Evolutionary conservation across 2,888 invertebrate species (phyloP), one percentile per base, ranked within the genome.

Genomic region (Macaria liturata): DNA sequence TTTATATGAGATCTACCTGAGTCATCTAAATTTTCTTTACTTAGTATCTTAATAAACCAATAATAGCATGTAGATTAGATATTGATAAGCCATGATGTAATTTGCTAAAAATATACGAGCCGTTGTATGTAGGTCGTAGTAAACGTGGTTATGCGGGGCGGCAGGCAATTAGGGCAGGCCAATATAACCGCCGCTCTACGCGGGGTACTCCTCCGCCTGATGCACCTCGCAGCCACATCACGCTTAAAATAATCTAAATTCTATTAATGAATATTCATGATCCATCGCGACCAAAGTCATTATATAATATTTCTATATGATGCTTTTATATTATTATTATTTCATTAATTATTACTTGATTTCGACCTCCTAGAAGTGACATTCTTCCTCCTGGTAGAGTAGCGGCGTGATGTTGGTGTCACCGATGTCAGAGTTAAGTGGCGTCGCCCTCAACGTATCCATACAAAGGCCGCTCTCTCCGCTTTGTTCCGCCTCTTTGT

Each of bases 401-500:
- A 69, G 46, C 49, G 52, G 32, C 73, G 60, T 66, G 74, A 67
- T 74, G 80, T 74, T 75, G 70, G 71, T 75, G 74, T 74, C 79
- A 75, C 74, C 74, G 83, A 82, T 84, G 87, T 84, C 82, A 81
- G 80, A 83, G 84, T 76, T 84, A 86, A 90, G 88, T 90, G 86
- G 74, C 80, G 79, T 75, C 80, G 81, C 78, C 77, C 83, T 84
- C 79, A 68, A 79, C 81, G 77, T 83, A 79, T 80, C 83, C 78
- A 75, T 80, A 88, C 87, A 90, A 89, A 88, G 84, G 82, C 86
- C 74, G 81, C 85, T 87, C 88, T 89, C 86, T 83, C 84, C 77
- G 83, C 88, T 86, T 89, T 91, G 89, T 91, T 88, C 85, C 84
- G 85, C 83, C 78, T 86, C 86, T 88, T 91, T 90, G 90, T 91